Evolutionary conservation across 2,888 invertebrate genomes (phyloP).

Genomic region (Scaptomyza flava): DNA sequence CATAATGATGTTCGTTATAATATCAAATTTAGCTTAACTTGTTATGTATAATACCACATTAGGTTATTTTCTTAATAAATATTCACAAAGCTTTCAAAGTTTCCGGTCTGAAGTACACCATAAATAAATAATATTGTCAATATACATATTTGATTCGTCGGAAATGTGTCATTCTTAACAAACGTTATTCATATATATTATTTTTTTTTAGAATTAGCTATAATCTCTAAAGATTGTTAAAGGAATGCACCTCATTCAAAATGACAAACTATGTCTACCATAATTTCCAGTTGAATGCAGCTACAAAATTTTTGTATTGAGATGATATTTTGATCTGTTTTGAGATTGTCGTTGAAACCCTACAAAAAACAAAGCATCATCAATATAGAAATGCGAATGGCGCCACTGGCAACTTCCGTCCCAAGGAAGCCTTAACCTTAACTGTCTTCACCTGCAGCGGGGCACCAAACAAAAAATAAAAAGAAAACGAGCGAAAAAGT

Average conservation of each 20-base stretch:
- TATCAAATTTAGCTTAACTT: too few species aligned
- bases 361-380: slow-evolving; percentile 30
- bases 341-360: slow-evolving; percentile 35
- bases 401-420: slow-evolving; percentile 55
- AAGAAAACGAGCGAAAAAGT: neutral
- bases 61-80: too few species aligned
- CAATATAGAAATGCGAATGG: slow-evolving; percentile 34
- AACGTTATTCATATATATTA: neutral
- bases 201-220: neutral
- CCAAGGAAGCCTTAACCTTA: slow-evolving; percentile 41
- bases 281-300: slow-evolving; percentile 17
- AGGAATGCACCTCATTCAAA: slow-evolving; percentile 4
- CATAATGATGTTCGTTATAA: too few species aligned
- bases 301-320: slow-evolving; percentile 7
- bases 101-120: too few species aligned
- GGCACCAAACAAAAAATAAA: slow-evolving; percentile 5
- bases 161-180: neutral
- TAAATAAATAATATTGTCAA: too few species aligned
- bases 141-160: too few species aligned
- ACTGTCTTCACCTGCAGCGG: slow-evolving; percentile 52
- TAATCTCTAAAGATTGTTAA: neutral
- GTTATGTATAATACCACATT: too few species aligned
- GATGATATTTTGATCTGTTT: slow-evolving; percentile 19
- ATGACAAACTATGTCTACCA: slow-evolving; percentile 13
- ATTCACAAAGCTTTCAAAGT: too few species aligned